phyloP scores from a whole-genome alignment of 2,888 invertebrate genomes.

The Dasysyrphus tricinctus region DNA sequence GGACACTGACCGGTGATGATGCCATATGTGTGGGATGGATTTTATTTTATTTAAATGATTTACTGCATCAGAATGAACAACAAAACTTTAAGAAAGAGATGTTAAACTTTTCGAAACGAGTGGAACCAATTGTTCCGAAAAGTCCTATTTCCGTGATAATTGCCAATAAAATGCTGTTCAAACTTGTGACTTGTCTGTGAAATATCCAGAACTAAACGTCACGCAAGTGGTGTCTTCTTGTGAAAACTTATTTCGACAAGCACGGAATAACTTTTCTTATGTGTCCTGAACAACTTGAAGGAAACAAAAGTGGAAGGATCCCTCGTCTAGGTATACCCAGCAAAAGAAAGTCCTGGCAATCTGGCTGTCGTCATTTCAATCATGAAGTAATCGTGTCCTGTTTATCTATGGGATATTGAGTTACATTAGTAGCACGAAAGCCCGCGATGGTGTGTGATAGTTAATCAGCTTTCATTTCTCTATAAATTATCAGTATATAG shows the following conservation, averaged over 20 bases:
- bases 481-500: conserved; percentile 41
- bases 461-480: conserved; percentile 64
- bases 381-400: conserved; percentile 48
- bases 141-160: conserved; percentile 61
- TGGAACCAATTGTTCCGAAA: conserved; percentile 22
- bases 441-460: conserved; percentile 71
- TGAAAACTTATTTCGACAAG: conserved; percentile 47
- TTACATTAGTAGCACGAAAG: conserved; percentile 65
- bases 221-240: conserved; percentile 49
- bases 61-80: conserved; percentile 12
- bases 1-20: conserved; percentile 41
- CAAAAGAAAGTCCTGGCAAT: neutral
- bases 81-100: conserved; percentile 46
- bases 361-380: conserved; percentile 18
- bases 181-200: conserved; percentile 45
- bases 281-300: conserved; percentile 19
- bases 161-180: conserved; percentile 60
- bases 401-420: conserved; percentile 70
- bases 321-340: neutral
- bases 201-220: conserved; percentile 43
- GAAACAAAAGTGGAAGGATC: conserved; percentile 3
- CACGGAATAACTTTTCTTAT: conserved; percentile 44
- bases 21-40: conserved; percentile 58
- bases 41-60: conserved; percentile 45
- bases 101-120: conserved; percentile 15